Conservation (phyloP, 2,113 vertebrate genomes). For the Strix uralensis region DNA sequence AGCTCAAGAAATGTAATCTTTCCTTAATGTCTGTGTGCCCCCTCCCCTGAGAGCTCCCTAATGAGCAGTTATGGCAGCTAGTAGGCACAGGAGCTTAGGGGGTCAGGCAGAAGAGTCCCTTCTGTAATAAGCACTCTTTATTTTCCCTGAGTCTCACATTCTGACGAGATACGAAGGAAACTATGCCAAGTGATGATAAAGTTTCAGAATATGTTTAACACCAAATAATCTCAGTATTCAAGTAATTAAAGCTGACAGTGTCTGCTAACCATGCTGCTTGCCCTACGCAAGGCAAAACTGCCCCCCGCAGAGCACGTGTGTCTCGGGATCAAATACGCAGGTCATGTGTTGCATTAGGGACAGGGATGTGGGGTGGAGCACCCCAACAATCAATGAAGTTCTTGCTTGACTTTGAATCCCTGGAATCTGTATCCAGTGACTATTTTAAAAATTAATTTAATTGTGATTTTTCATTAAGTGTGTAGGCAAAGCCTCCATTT, state of each 20-base stretch:
- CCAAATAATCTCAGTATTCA: neutral
- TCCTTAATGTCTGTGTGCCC: too few species aligned
- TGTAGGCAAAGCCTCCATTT: neutral
- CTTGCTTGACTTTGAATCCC: neutral
- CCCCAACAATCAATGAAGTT: neutral
- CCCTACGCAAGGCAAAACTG: fast-evolving
- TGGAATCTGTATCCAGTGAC: neutral
- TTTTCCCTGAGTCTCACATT: neutral
- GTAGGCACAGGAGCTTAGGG: neutral
- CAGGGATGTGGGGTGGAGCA: neutral
- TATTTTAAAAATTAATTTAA: neutral
- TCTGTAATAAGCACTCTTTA: neutral
- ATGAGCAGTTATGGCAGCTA: neutral
- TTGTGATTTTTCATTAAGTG: neutral
- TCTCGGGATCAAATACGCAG: neutral
- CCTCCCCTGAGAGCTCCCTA: neutral
- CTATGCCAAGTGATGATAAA: neutral
- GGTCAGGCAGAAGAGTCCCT: neutral
- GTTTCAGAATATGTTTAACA: neutral
- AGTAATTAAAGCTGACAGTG: neutral
- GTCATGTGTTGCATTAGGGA: fast-evolving
- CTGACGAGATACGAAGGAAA: neutral
- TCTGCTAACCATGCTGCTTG: neutral
- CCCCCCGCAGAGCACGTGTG: fast-evolving
- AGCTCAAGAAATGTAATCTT: neutral